Conservation (phyloP, 1,140 invertebrate species). For the Pseudobourletiella spinata region DNA sequence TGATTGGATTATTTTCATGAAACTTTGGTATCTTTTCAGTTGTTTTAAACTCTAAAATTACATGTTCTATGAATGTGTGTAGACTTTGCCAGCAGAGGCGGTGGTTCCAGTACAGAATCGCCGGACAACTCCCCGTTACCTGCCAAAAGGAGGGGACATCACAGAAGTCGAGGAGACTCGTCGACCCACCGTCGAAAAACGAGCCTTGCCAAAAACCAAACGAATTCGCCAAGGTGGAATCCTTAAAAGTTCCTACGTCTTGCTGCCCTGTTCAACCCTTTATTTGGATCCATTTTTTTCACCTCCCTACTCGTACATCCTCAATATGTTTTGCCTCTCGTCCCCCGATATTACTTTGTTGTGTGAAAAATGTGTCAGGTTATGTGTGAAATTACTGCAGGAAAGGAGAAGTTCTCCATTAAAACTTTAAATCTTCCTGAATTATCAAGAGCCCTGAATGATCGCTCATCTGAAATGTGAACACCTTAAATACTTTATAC, state of each 20-base stretch:
- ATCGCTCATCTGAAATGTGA: background rate
- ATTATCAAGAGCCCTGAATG: background rate
- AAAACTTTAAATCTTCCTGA: background rate
- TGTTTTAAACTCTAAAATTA: no score
- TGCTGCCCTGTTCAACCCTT: background rate
- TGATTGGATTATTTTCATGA: no score
- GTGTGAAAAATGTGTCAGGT: no score
- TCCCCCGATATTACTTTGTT: no score
- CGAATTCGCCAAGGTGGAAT: constrained; percentile 1
- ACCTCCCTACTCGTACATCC: no score
- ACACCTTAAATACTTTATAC: background rate
- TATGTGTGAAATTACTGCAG: no score
- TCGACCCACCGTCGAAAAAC: background rate
- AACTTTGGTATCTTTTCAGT: no score
- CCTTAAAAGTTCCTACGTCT: background rate
- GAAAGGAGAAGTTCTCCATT: no score
- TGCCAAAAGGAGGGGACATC: constrained; percentile 1
- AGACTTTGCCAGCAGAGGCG: no score
- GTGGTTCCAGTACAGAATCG: constrained; percentile 7
- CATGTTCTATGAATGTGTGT: no score
- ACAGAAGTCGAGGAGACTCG: background rate
- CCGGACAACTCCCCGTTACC: constrained; percentile 1
- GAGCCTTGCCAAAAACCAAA: background rate
- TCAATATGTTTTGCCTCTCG: no score
- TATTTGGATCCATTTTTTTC: no score